Evolutionary conservation across 2,797 vertebrate species (phyloP).

Genomic region (Jordanella pulchra): DNA sequence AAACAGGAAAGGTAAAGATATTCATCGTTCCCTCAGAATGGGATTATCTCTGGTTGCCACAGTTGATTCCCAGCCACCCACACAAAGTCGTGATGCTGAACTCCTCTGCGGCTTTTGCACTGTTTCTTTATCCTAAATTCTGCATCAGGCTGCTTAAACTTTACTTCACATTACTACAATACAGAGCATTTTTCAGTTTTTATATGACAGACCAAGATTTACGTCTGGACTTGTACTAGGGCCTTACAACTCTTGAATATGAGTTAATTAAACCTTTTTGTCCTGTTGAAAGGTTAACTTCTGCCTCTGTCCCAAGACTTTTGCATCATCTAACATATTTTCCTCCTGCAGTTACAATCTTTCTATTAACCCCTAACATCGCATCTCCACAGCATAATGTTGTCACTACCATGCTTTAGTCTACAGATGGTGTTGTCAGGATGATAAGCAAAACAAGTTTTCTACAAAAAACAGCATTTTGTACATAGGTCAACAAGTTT

Average conservation of each 20-base stretch:
- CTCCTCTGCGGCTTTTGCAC: background rate
- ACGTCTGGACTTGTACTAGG: too few species aligned
- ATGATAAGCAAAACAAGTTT: too few species aligned
- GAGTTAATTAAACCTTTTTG: too few species aligned
- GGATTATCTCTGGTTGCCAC: constrained; percentile 33
- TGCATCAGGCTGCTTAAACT: background rate
- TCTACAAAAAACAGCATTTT: too few species aligned
- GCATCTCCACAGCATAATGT: too few species aligned
- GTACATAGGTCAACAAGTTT: background rate
- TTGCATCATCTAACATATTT: background rate
- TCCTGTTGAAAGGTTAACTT: too few species aligned
- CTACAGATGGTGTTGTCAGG: too few species aligned
- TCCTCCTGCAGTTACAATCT: background rate
- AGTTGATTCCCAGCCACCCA: constrained; percentile 32
- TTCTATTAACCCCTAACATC: background rate
- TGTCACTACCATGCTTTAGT: too few species aligned
- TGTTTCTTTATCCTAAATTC: background rate
- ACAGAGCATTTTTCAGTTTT: background rate
- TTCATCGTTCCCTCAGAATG: constrained; percentile 15
- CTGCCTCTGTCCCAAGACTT: too few species aligned
- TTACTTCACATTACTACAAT: background rate
- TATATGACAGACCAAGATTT: background rate
- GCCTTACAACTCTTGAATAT: too few species aligned
- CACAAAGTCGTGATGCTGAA: constrained; percentile 8
- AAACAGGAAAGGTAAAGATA: constrained; percentile 37